Evolutionary conservation across 1,140 invertebrate species (phyloP).

Genomic region (Psilanteris sp.): DNA sequence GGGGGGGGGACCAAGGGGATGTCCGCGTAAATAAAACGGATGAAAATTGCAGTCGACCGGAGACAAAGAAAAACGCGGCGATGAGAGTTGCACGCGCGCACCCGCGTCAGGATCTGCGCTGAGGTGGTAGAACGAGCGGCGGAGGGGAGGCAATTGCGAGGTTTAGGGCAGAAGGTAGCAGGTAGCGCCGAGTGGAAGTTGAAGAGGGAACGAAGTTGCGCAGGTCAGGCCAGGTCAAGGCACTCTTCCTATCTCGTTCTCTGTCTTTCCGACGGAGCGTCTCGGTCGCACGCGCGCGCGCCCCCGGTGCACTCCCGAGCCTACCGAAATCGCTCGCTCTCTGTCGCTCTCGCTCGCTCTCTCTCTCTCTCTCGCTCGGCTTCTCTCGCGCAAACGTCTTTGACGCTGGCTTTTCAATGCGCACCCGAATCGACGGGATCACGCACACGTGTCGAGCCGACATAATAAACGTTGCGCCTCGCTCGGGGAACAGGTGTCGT

Average conservation of each 20-base stretch:
- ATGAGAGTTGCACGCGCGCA: constrained; percentile 8
- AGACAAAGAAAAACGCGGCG: constrained; percentile 1
- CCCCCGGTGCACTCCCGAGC: constrained; percentile 28
- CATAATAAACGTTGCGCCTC: constrained; percentile 52
- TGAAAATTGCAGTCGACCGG: too few species aligned
- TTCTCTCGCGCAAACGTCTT: constrained; percentile 5
- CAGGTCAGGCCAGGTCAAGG: constrained; percentile 69
- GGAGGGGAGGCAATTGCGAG: constrained; percentile 14
- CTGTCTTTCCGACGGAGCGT: constrained; percentile 15
- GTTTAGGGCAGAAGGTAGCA: constrained; percentile 64
- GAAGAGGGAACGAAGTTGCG: constrained; percentile 64
- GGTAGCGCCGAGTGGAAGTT: constrained; percentile 46
- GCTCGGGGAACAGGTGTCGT: constrained; percentile 49
- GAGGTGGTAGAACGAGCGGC: constrained; percentile 18
- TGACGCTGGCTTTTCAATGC: constrained; percentile 20
- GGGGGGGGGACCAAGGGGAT: too few species aligned
- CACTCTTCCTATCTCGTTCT: constrained; percentile 58
- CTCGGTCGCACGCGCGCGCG: constrained; percentile 38
- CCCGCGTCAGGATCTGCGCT: too few species aligned
- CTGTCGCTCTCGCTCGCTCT: constrained; percentile 11
- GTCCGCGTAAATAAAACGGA: too few species aligned
- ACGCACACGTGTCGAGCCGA: constrained; percentile 57
- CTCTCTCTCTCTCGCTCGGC: constrained; percentile 1
- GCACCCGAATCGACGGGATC: constrained; percentile 50
- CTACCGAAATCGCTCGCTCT: constrained; percentile 34